A percentile compares a stretch with the other conserved stretches of the same genome.
Conservation (phyloP, 2,888 invertebrate species). For the Drosophila histrio region DNA sequence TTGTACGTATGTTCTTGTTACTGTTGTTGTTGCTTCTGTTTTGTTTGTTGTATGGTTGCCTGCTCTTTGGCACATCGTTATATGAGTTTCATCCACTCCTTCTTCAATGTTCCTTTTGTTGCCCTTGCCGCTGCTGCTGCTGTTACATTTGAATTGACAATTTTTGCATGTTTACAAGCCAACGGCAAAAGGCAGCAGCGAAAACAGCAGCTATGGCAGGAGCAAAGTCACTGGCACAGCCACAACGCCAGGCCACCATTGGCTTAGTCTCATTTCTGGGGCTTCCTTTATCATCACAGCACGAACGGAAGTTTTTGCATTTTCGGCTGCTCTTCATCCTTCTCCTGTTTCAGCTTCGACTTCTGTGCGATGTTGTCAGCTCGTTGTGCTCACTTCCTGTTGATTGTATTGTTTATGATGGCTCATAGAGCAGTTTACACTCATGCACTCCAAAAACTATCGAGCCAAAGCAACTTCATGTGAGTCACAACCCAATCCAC, state of each 20-base stretch:
- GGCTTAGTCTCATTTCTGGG: conserved; percentile 25
- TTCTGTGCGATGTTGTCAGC: conserved; percentile 32
- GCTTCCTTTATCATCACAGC: conserved; percentile 34
- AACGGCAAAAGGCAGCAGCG: conserved; percentile 11
- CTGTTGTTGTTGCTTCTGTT: conserved; percentile 1
- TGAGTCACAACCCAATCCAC: conserved; percentile 9
- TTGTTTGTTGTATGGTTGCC: conserved; percentile 41
- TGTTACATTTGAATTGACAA: conserved; percentile 61
- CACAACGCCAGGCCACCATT: conserved; percentile 20
- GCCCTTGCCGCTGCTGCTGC: conserved; percentile 10
- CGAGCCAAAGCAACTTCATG: conserved; percentile 12
- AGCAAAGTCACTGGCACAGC: conserved; percentile 16
- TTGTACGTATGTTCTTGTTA: conserved; percentile 19
- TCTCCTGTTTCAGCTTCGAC: background rate
- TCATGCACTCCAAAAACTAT: conserved; percentile 6
- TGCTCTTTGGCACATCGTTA: conserved; percentile 52
- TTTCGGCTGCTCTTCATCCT: conserved; percentile 1
- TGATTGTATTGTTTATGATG: conserved; percentile 63
- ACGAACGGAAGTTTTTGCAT: conserved; percentile 44
- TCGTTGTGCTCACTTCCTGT: conserved; percentile 54
- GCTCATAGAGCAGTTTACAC: conserved; percentile 31
- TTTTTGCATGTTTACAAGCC: conserved; percentile 67
- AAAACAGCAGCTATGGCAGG: background rate
- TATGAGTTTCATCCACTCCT: conserved; percentile 29
- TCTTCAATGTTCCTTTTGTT: conserved; percentile 1